A percentile compares a stretch with the other conserved stretches of the same genome.
phyloP scores from a whole-genome alignment of 2,888 invertebrate species.

The Caenorhabditis wallacei region DNA sequence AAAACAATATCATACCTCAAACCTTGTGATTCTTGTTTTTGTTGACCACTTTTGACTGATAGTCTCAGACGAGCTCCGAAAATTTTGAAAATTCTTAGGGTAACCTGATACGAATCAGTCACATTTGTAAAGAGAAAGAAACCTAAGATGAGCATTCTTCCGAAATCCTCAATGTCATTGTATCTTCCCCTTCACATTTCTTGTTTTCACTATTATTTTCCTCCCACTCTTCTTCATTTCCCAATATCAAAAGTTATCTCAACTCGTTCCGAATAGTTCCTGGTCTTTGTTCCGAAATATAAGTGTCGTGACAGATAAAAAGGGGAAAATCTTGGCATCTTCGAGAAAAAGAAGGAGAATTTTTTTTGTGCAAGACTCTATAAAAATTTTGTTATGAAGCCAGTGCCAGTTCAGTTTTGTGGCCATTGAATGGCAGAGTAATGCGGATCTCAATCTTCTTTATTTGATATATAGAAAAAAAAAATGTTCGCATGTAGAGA shows the following conservation, averaged over 20 bases:
- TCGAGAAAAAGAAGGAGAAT: background rate
- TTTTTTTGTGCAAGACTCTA: slow-evolving; percentile 20
- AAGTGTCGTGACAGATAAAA: slow-evolving; percentile 12
- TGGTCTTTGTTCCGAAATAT: background rate
- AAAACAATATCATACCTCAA: no score
- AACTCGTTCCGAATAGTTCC: background rate
- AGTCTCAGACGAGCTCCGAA: slow-evolving; percentile 27
- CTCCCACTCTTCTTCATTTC: background rate
- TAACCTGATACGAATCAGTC: slow-evolving; percentile 66
- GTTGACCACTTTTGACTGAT: background rate
- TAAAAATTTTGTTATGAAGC: slow-evolving; percentile 61
- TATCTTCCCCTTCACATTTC: slow-evolving; percentile 34
- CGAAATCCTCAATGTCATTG: slow-evolving; percentile 38
- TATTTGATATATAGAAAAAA: slow-evolving; percentile 54
- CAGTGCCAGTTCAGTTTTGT: slow-evolving; percentile 45
- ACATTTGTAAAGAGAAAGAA: slow-evolving; percentile 69
- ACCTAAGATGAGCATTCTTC: slow-evolving; percentile 62
- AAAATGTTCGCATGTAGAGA: slow-evolving; percentile 47
- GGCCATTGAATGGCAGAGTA: slow-evolving; percentile 61
- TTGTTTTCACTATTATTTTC: slow-evolving; percentile 42
- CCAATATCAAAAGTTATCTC: slow-evolving; percentile 11
- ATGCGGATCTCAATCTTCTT: slow-evolving; percentile 64
- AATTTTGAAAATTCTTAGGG: slow-evolving; percentile 47
- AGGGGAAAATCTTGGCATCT: slow-evolving; percentile 10
- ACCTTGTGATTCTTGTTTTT: no score